These are phyloP conservation scores for Mus minutoides DNA, from an alignment of 2,797 vertebrate genomes.

Conservation along the genomic window DNA sequence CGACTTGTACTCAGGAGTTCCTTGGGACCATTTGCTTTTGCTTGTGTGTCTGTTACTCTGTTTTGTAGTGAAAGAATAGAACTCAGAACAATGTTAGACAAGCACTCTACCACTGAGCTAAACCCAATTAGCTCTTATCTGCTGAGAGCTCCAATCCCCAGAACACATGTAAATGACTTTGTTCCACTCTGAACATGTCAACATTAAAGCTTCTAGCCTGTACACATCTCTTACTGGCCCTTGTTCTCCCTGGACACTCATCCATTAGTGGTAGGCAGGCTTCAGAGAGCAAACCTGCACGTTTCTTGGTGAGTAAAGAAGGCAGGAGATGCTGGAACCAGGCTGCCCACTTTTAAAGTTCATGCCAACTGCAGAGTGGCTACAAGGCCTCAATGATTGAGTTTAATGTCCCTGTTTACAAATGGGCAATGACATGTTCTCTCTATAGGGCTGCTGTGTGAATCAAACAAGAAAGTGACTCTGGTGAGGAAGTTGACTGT, in stretches of 20 bases:
- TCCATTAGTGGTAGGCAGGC: background rate
- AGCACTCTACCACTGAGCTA: background rate
- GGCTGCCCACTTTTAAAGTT: background rate
- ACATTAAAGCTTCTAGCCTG: background rate
- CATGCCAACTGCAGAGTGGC: background rate
- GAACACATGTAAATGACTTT: background rate
- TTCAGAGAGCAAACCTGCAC: background rate
- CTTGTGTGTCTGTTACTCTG: background rate
- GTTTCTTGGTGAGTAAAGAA: background rate
- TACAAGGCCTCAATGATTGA: background rate
- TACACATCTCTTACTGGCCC: background rate
- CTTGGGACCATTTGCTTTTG: background rate
- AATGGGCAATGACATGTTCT: background rate
- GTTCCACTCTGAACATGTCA: background rate
- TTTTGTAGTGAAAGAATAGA: background rate
- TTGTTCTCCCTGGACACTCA: background rate
- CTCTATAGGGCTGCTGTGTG: background rate
- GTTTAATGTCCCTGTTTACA: background rate
- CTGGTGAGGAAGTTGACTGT: background rate
- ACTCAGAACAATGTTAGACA: background rate
- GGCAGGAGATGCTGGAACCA: background rate
- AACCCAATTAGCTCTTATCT: background rate
- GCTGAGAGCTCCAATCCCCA: background rate
- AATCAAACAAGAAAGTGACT: background rate
- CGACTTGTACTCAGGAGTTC: background rate